Percentiles rank a stretch among this genome's conserved stretches.
phyloP scores from a whole-genome alignment of 2,888 invertebrate species.

The Dynastes maya region DNA sequence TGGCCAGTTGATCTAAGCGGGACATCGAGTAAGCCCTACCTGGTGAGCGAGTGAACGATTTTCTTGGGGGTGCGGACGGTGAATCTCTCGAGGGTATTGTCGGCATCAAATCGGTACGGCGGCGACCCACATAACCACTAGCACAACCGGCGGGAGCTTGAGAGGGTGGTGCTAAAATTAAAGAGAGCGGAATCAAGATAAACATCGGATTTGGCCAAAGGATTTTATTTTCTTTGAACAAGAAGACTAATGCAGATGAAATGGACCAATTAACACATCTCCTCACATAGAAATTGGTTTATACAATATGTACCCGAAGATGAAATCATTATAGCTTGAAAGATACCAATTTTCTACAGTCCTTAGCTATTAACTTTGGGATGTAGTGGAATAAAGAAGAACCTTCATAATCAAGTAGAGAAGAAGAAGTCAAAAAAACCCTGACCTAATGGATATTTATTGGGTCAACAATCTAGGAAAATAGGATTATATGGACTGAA shows the following conservation, averaged over 20 bases:
- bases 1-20: conserved; percentile 89
- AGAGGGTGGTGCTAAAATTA: conserved; percentile 62
- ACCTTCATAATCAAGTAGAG: too few relatives aligned
- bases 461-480: too few relatives aligned
- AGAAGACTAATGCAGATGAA: conserved; percentile 18
- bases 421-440: too few relatives aligned
- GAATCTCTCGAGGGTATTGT: conserved; percentile 85
- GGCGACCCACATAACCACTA: conserved; percentile 81
- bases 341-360: too few relatives aligned
- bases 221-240: background rate
- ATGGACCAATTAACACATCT: background rate
- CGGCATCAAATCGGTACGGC: conserved; percentile 93
- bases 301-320: too few relatives aligned
- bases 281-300: too few relatives aligned
- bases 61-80: conserved; percentile 71
- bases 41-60: conserved; percentile 72
- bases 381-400: too few relatives aligned
- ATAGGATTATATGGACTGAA: too few relatives aligned
- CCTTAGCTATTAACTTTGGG: too few relatives aligned
- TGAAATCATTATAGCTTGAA: too few relatives aligned
- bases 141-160: conserved; percentile 78
- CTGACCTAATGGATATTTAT: too few relatives aligned
- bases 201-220: conserved; percentile 6
- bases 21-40: conserved; percentile 96
- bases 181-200: conserved; percentile 22